A percentile compares a stretch with the other conserved stretches of the same genome.
Conservation (phyloP, 2,113 vertebrate species). For the Ifrita kowaldi region DNA sequence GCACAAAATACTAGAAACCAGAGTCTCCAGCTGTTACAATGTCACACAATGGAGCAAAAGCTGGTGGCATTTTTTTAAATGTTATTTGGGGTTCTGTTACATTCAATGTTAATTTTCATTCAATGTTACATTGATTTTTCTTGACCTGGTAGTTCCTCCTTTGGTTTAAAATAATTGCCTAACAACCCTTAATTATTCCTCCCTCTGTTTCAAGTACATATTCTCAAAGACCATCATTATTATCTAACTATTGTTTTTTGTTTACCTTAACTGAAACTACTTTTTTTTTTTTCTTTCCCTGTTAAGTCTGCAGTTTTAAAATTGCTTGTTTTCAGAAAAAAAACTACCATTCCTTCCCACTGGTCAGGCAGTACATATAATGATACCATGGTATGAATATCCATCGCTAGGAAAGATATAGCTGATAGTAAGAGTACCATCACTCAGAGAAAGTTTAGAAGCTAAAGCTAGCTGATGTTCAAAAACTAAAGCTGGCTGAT, state of each 20-base stretch:
- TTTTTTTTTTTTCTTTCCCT: background rate
- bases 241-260: background rate
- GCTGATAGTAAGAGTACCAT: background rate
- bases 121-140: background rate
- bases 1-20: background rate
- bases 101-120: background rate
- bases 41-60: background rate
- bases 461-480: background rate
- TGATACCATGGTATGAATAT: background rate
- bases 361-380: background rate
- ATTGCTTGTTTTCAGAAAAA: background rate
- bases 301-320: background rate
- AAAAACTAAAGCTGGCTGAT: background rate
- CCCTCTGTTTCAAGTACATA: background rate
- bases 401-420: background rate
- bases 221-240: background rate
- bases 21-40: background rate
- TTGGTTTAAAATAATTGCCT: background rate
- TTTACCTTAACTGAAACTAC: background rate
- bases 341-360: background rate
- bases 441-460: background rate
- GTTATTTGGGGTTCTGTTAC: background rate
- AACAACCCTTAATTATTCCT: background rate
- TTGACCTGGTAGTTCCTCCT: background rate
- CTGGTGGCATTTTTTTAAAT: background rate